phyloP scores from a whole-genome alignment of 2,888 invertebrate species.

The Athetis lepigone region DNA sequence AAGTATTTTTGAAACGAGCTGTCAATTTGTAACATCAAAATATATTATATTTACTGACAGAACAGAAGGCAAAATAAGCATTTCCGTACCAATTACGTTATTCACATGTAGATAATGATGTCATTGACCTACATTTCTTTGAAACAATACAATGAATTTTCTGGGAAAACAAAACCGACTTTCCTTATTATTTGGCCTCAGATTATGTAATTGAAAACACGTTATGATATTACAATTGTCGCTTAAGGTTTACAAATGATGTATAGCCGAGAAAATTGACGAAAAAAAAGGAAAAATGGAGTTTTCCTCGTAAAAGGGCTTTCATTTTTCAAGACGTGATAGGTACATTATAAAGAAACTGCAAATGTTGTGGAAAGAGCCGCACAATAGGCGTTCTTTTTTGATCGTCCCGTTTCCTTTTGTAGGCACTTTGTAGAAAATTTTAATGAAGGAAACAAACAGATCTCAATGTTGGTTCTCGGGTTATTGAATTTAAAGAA shows the following conservation, averaged over 20 bases:
- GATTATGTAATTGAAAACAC: constrained; percentile 55
- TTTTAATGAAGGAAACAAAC: constrained; percentile 47
- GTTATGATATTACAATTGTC: constrained; percentile 59
- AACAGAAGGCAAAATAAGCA: constrained; percentile 21
- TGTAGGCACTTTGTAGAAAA: constrained; percentile 49
- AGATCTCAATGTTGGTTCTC: constrained; percentile 39
- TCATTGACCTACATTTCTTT: constrained; percentile 28
- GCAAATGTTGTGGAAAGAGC: constrained; percentile 78
- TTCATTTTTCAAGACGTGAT: constrained; percentile 79
- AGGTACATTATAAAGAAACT: constrained; percentile 79
- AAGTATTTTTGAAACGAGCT: not conserved
- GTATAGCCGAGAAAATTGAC: constrained; percentile 73
- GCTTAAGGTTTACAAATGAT: constrained; percentile 65
- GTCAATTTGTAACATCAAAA: not conserved
- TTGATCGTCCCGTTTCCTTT: constrained; percentile 58
- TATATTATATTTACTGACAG: constrained; percentile 4
- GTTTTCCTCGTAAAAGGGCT: constrained; percentile 67
- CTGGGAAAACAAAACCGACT: constrained; percentile 19
- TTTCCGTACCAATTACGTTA: constrained; percentile 42
- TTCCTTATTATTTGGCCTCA: constrained; percentile 32
- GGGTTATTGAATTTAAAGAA: constrained; percentile 31
- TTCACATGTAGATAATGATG: constrained; percentile 32
- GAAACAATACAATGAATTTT: constrained; percentile 34
- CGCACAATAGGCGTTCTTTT: constrained; percentile 70
- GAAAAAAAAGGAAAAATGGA: constrained; percentile 66